A percentile compares a stretch with the other conserved stretches of the same genome.
phyloP scores from a whole-genome alignment of 2,113 vertebrate genomes.

The Xyrauchen texanus region DNA sequence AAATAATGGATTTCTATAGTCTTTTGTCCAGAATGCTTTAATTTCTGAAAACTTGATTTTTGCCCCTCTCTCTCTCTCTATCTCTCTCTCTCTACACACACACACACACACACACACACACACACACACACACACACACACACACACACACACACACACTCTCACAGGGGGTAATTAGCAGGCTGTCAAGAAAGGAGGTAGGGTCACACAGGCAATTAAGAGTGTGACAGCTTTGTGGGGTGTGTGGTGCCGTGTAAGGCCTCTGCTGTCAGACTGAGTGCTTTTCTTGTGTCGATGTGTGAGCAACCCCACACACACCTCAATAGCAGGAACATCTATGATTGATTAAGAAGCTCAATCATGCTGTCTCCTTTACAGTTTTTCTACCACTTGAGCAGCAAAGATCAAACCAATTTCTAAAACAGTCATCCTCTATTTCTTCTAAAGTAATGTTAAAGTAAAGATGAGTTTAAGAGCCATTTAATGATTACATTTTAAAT shows the following conservation, averaged over 20 bases:
- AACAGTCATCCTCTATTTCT: background rate
- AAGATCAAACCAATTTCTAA: background rate
- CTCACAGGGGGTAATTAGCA: slow-evolving; percentile 51
- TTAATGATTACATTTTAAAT: no score
- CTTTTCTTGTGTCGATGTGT: slow-evolving; percentile 12
- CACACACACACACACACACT: slow-evolving; percentile 24
- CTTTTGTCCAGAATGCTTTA: background rate
- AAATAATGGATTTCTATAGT: background rate
- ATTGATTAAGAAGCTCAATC: slow-evolving; percentile 43
- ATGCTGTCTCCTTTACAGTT: background rate
- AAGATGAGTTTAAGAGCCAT: no score
- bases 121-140: background rate
- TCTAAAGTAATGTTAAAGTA: no score
- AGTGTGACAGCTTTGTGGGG: slow-evolving; percentile 53
- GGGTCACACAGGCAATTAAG: slow-evolving; percentile 60
- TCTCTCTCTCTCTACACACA: no score
- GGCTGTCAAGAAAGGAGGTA: slow-evolving; percentile 47
- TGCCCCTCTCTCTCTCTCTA: slow-evolving; percentile 14
- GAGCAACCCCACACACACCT: slow-evolving; percentile 44
- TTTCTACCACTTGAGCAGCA: no score
- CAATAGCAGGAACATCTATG: slow-evolving; percentile 19
- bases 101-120: slow-evolving; percentile 24
- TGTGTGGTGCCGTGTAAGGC: slow-evolving; percentile 38
- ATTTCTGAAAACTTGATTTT: slow-evolving; percentile 29
- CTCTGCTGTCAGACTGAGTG: slow-evolving; percentile 39